phyloP scores from a whole-genome alignment of 1,140 invertebrate genomes.

The Melanaphis sacchari region DNA sequence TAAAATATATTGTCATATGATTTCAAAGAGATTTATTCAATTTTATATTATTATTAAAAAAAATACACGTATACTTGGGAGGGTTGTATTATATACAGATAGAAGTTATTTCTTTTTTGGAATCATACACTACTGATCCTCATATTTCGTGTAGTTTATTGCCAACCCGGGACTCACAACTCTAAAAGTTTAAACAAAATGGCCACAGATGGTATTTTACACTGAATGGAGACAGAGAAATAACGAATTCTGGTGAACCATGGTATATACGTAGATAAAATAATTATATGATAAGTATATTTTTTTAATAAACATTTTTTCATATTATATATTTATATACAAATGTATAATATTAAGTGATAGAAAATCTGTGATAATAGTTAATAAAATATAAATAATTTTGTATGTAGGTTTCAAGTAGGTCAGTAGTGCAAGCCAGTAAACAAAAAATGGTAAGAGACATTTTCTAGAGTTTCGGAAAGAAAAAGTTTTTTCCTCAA shows the following conservation, averaged over 20 bases:
- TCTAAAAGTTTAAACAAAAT: neutral
- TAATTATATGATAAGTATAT: neutral
- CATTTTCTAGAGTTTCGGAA: too few species aligned
- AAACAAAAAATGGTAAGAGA: too few species aligned
- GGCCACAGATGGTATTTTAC: neutral
- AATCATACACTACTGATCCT: neutral
- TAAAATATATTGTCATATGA: neutral
- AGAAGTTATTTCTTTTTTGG: neutral
- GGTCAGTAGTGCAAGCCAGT: too few species aligned
- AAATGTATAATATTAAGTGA: neutral
- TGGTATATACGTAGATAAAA: neutral
- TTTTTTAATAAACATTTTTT: neutral
- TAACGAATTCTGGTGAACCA: neutral
- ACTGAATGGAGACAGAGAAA: neutral
- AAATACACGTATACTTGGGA: neutral
- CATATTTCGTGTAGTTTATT: neutral
- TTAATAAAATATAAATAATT: too few species aligned
- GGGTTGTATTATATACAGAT: neutral
- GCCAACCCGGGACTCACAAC: neutral
- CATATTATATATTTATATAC: too few species aligned
- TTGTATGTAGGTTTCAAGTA: too few species aligned
- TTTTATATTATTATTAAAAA: neutral
- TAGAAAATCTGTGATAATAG: too few species aligned
- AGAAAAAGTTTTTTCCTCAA: too few species aligned
- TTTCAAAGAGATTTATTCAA: neutral